phyloP scores from a whole-genome alignment of 2,888 invertebrate genomes.

The Catonia carolina region DNA sequence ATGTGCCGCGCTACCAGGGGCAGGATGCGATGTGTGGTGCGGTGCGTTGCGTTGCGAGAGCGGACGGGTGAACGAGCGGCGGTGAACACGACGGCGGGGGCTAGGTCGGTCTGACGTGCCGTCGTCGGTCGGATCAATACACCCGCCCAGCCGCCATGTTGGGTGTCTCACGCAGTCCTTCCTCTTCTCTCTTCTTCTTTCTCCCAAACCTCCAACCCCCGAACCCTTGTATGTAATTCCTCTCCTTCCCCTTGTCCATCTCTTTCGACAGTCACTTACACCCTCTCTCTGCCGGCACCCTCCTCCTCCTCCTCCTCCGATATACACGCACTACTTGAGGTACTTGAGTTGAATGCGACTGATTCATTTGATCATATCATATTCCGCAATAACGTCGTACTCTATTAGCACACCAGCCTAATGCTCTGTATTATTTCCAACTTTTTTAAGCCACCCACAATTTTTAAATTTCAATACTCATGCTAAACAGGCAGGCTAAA shows the following conservation, averaged over 20 bases:
- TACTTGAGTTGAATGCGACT: no score
- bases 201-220: conserved; percentile 2
- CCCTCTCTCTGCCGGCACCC: conserved; percentile 22
- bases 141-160: conserved; percentile 7
- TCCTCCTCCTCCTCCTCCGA: conserved; percentile 21
- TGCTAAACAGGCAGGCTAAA: no score
- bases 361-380: no score
- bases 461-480: no score
- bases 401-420: no score
- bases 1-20: no score
- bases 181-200: neutral
- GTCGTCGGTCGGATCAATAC: conserved; percentile 18
- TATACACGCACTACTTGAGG: conserved; percentile 39
- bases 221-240: neutral
- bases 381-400: no score
- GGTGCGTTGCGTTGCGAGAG: no score
- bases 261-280: conserved; percentile 1
- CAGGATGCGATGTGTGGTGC: no score
- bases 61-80: no score
- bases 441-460: no score
- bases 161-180: conserved; percentile 11
- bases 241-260: neutral
- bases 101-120: neutral
- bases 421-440: no score
- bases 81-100: neutral